Conservation (phyloP, 2,888 invertebrate species). For the Rugalucina vietnamica region DNA sequence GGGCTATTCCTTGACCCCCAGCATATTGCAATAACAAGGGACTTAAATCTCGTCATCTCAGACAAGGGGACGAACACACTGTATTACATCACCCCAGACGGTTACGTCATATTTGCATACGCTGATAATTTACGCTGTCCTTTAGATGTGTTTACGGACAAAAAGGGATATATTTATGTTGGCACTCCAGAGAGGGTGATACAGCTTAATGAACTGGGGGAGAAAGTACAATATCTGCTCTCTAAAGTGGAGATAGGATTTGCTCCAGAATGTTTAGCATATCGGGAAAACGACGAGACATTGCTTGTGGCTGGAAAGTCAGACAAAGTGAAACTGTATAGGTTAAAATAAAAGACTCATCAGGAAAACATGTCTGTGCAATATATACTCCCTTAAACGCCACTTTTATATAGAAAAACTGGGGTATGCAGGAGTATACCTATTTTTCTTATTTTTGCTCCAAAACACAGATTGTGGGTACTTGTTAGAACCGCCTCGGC, state of each 20-base stretch:
- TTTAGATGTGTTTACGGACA: constrained; percentile 50
- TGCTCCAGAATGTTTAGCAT: constrained; percentile 42
- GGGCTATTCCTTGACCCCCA: constrained; percentile 55
- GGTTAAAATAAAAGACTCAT: neutral
- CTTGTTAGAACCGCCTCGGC: too few species aligned
- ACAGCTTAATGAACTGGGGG: constrained; percentile 55
- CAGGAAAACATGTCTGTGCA: too few species aligned
- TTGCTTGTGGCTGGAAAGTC: constrained; percentile 52
- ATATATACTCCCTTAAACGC: neutral
- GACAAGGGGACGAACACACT: constrained; percentile 56
- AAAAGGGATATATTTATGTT: constrained; percentile 52
- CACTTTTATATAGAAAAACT: too few species aligned
- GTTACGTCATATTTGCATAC: constrained; percentile 57
- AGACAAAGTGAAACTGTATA: constrained; percentile 49
- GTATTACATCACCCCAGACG: constrained; percentile 55
- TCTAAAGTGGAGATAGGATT: constrained; percentile 57
- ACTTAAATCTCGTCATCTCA: constrained; percentile 51
- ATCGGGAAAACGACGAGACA: constrained; percentile 47
- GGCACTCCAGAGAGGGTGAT: constrained; percentile 48
- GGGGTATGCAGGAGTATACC: too few species aligned
- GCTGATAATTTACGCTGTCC: constrained; percentile 47
- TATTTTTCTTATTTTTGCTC: too few species aligned
- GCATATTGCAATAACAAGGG: constrained; percentile 52
- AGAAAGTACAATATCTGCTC: constrained; percentile 45
- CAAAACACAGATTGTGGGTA: too few species aligned